Conservation (phyloP, 2,888 invertebrate species). For the Euzophera pinguis region DNA sequence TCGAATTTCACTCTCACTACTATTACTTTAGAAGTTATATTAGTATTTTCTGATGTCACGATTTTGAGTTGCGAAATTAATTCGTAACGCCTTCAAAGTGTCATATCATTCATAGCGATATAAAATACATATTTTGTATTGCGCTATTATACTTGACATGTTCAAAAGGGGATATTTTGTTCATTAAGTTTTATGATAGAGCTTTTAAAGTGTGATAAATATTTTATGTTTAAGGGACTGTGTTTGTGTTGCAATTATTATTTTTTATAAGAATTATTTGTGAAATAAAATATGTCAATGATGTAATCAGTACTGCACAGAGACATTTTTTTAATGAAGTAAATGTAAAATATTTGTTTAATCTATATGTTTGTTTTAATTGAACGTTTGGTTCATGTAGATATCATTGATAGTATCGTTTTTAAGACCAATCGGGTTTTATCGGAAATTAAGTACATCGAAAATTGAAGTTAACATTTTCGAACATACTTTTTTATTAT, state of each 20-base stretch:
- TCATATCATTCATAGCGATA: constrained; percentile 76
- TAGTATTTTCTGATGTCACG: neutral
- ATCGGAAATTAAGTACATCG: too few species aligned
- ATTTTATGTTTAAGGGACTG: constrained; percentile 21
- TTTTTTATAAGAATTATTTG: too few species aligned
- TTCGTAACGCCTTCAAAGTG: constrained; percentile 77
- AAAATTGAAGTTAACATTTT: too few species aligned
- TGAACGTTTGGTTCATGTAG: too few species aligned
- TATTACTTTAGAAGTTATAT: constrained; percentile 19
- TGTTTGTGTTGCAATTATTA: neutral
- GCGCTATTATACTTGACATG: constrained; percentile 48
- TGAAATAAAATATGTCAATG: too few species aligned
- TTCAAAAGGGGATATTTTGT: constrained; percentile 53
- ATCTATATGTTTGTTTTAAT: too few species aligned
- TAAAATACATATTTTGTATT: constrained; percentile 74
- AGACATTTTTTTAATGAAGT: too few species aligned
- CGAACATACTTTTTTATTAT: too few species aligned
- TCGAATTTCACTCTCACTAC: constrained; percentile 27
- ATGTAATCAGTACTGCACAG: too few species aligned
- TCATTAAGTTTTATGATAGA: constrained; percentile 41
- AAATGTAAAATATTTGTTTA: too few species aligned
- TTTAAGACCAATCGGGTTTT: too few species aligned
- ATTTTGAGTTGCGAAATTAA: constrained; percentile 44
- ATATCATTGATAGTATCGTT: too few species aligned
- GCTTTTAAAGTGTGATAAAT: constrained; percentile 44